Evolutionary conservation across 2,113 vertebrate species (phyloP), one percentile per base, ranked within the genome.

Genomic region (Maccullochella peelii): DNA sequence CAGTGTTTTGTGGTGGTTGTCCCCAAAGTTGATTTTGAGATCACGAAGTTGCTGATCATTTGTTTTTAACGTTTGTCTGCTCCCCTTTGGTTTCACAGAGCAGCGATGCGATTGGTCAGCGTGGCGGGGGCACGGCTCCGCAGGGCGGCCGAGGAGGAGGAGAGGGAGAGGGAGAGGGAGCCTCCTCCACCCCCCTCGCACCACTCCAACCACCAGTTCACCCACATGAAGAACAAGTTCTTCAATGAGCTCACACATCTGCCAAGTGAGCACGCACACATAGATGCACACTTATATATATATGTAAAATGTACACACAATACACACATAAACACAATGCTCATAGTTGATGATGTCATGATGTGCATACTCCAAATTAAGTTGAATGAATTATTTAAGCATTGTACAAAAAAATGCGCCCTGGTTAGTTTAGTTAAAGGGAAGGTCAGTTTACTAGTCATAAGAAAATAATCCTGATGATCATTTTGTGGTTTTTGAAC

Each of bases 191-290:
- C 91, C 0, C 82, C 93, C 6, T 87, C 92, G 0, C 92, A 94
- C 85, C 94, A 92, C 76, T 92, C 94, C 75, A 89, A 85, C 81
- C 94, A 96, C 63, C 93, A 96, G 93, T 96, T 92, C 55, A 25
- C 68, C 30, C 94, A 91, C 86, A 93, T 96, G 84, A 96, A 96
- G 88, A 95, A 91, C 86, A 96, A 96, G 88, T 96, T 96, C 91
- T 95, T 94, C 73, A 94, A 96, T 23, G 95, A 96, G 80, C 88
- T 95, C 63, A 95, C 94, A 3, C 94, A 95, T 79, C 90, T 96
- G 81, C 95, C 96, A 82, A 95, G 95, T 96, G 85, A 94, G 94
- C 12, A 11, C 36, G 49, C 8, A 57, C 4, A 50, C 59, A 52
- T 9, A 47, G 12, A 11, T 44, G 38, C 38, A 38, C 38, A 59